phyloP scores from a whole-genome alignment of 2,797 vertebrate species.

The Falco concolor region DNA sequence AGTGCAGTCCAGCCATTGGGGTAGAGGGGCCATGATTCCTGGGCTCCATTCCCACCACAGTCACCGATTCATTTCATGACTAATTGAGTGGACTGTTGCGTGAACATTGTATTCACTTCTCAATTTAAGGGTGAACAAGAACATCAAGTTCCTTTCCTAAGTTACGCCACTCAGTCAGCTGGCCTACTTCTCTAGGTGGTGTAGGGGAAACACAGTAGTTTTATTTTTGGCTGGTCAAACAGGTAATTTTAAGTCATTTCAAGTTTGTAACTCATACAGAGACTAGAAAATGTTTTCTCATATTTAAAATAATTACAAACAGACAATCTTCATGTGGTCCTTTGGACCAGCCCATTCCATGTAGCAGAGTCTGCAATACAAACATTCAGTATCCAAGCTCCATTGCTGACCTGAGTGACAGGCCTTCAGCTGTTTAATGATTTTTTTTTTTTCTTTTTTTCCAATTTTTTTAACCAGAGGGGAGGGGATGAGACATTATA shows the following conservation, averaged over 20 bases:
- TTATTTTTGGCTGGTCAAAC: background rate
- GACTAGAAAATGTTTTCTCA: background rate
- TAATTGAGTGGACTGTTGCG: conserved; percentile 50
- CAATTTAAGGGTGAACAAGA: conserved; percentile 43
- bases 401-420: background rate
- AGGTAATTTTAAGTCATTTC: background rate
- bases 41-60: conserved; percentile 23
- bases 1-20: background rate
- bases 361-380: background rate
- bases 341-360: background rate
- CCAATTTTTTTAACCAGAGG: background rate
- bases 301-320: background rate
- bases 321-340: background rate
- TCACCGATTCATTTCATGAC: background rate
- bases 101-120: conserved; percentile 38
- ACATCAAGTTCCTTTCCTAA: conserved; percentile 44
- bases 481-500: background rate
- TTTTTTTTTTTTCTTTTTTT: background rate
- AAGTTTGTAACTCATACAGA: background rate
- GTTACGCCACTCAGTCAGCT: background rate
- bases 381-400: background rate
- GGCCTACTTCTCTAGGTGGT: background rate
- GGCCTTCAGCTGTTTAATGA: background rate
- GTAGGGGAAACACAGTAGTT: rapidly evolving
- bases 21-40: background rate